These are phyloP conservation scores for Dromaius novaehollandiae DNA, from an alignment of 2,113 vertebrate genomes.

Conservation along the genomic window DNA sequence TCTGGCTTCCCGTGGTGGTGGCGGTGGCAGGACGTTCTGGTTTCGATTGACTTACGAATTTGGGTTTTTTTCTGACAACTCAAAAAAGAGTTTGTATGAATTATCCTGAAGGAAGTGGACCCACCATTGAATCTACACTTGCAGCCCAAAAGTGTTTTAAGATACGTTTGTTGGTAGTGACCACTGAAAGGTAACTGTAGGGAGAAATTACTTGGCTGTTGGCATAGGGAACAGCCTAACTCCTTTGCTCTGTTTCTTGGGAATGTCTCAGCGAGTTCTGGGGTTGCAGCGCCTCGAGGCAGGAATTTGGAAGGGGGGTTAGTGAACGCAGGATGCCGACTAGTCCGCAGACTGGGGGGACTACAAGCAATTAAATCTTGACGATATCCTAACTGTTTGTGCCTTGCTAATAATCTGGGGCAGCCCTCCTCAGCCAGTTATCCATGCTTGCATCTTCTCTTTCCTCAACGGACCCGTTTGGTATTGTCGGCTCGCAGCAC, in stretches of 20 bases:
- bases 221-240: neutral
- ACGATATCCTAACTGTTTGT: neutral
- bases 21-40: neutral
- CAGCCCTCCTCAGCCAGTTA: neutral
- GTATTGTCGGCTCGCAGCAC: neutral
- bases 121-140: rapidly evolving
- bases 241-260: conserved; percentile 2
- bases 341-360: neutral
- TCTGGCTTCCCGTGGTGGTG: rapidly evolving
- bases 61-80: neutral
- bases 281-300: neutral
- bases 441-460: neutral
- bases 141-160: neutral
- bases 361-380: neutral
- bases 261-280: neutral
- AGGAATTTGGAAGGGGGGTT: neutral
- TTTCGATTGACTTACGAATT: neutral
- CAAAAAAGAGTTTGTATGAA: neutral
- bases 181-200: neutral
- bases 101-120: neutral
- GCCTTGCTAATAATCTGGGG: neutral
- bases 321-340: neutral
- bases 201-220: neutral
- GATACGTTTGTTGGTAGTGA: neutral
- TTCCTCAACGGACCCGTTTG: neutral